Base-by-base conservation (phyloP, 2,797 vertebrate genomes). In the Sebastes itinus region DNA sequence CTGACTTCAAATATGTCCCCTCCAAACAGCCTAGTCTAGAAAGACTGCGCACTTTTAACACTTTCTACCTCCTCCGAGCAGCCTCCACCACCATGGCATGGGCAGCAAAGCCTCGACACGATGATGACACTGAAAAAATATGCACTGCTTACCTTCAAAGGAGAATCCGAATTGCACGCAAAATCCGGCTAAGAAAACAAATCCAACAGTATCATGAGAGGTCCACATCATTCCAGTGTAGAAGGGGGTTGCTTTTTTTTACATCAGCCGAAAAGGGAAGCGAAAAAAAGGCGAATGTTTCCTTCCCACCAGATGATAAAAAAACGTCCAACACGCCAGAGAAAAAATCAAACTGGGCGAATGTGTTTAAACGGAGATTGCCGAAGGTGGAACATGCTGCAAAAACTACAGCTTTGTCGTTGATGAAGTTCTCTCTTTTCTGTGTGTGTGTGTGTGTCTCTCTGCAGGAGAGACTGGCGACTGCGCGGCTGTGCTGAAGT, bases 191-290 rank as follows among this genome's bases (percentile, higher is more conserved):
- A 96, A 85, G 89, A 96, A 94, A 91, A 95, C 89, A 93, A 96
- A 95, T 95, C 96, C 96, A 94, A 95, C 87, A 88, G 91, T 91
- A 65, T 95, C 95, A 65, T 94, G 95, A 94, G 94, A 94, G 93
- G 91, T 95, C 95, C 95, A 95, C 96, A 96, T 96, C 89, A 87
- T 96, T 95, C 93, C 94, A 92, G 49, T 42, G 58, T 62, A 74
- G 73, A 72, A 72, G 22, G 23, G 27, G 80, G 65, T 33, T 55
- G 75, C 38, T 80, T 80, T 69, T 80, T 83, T 90, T 94, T 78
- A 89, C 92, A 93, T 93, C 76, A 93, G 93, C 88, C 78, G 90
- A 59, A 82, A 42, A 82, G 46, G 71, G 61, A 10, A 8, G 49
- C 46, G 52, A 4, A 56, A 66, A 74, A 78, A 72, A 77, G 60